Conservation (phyloP, 2,113 vertebrate genomes). For the Murina feae region DNA sequence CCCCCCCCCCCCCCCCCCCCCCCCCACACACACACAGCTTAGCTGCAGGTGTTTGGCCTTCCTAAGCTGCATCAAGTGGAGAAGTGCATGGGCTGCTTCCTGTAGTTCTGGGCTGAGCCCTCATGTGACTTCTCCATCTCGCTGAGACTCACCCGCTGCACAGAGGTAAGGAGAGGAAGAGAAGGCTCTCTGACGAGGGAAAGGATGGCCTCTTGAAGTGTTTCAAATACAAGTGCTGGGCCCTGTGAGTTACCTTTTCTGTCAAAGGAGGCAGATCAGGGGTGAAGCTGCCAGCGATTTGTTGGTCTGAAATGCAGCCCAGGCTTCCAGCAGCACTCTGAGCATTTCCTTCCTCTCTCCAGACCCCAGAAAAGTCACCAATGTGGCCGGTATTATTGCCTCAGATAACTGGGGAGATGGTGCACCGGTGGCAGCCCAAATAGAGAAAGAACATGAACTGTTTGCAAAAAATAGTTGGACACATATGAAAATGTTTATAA, state of each 20-base stretch:
- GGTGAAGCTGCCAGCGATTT: neutral
- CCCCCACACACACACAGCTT: neutral
- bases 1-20: rapidly evolving
- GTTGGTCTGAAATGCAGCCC: neutral
- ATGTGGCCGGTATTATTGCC: neutral
- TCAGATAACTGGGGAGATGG: neutral
- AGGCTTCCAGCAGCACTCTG: neutral
- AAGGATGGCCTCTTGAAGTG: neutral
- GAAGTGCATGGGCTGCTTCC: neutral
- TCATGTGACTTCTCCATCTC: neutral
- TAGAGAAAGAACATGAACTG: neutral
- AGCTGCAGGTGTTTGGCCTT: neutral
- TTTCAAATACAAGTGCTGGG: neutral
- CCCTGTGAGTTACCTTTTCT: neutral
- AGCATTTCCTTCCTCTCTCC: neutral
- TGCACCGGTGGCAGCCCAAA: neutral
- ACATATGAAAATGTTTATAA: neutral
- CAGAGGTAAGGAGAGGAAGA: neutral
- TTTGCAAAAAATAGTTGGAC: neutral
- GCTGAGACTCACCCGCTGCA: neutral
- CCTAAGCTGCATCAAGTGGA: neutral
- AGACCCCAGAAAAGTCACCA: neutral
- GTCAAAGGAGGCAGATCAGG: neutral
- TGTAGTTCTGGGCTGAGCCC: neutral
- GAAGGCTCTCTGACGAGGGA: neutral